These are phyloP conservation scores for Cuculus canorus DNA, from an alignment of 2,797 vertebrate species.

Conservation along the genomic window DNA sequence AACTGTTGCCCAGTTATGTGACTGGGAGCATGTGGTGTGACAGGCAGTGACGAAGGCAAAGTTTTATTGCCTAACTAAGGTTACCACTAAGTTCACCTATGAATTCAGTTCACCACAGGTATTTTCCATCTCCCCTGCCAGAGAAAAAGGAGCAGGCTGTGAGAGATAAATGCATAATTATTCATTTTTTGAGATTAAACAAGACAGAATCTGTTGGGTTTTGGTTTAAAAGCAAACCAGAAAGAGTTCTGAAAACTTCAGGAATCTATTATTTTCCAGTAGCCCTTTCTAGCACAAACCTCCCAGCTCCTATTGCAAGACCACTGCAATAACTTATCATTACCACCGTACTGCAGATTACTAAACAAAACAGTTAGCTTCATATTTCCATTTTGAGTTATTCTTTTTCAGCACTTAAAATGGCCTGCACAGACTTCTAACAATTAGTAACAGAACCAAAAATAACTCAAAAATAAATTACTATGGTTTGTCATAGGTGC, in stretches of 20 bases:
- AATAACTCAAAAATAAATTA: not conserved
- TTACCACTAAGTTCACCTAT: not conserved
- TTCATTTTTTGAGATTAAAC: not conserved
- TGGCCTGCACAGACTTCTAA: not conserved
- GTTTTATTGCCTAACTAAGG: not conserved
- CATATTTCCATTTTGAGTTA: not conserved
- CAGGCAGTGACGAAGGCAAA: fast-evolving
- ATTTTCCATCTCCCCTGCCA: not conserved
- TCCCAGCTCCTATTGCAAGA: not conserved
- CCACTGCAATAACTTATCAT: not conserved
- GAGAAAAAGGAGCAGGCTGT: not conserved
- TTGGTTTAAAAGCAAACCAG: not conserved
- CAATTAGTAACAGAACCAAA: not conserved
- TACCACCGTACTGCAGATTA: not conserved
- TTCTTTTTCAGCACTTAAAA: not conserved
- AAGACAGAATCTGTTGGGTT: not conserved
- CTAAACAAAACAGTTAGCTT: not conserved
- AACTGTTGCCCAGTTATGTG: not conserved
- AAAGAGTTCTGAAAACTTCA: not conserved
- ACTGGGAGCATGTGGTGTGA: not conserved
- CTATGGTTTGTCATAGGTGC: not conserved
- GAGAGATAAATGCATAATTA: not conserved
- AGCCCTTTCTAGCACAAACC: not conserved
- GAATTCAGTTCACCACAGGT: not conserved
- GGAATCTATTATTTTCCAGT: not conserved